Conservation (phyloP, 2,888 invertebrate species). For the Parnassius apollo region DNA sequence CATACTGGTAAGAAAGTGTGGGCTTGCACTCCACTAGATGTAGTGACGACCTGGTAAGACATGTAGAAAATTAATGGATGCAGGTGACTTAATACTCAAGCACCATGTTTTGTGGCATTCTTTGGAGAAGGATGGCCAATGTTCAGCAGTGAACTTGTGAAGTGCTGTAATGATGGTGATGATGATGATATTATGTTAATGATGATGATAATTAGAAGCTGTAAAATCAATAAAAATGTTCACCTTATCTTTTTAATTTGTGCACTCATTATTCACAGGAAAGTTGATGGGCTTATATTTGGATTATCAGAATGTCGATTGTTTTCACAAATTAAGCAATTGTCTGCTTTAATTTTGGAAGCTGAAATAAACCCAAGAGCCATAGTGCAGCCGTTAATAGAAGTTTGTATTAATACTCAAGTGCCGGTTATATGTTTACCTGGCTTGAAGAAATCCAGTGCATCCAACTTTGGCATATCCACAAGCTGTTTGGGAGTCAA, state of each 20-base stretch:
- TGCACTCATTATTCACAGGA: slow-evolving; percentile 47
- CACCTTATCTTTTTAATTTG: not conserved
- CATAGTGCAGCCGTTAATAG: slow-evolving; percentile 65
- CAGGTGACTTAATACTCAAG: no score
- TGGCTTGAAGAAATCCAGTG: slow-evolving; percentile 49
- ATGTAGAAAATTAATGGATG: no score
- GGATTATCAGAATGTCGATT: slow-evolving; percentile 61
- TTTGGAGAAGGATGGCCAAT: no score
- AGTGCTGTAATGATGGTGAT: no score
- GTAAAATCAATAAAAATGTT: no score
- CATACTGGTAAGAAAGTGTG: no score
- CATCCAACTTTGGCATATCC: slow-evolving; percentile 60
- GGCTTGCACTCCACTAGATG: no score
- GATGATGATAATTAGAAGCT: no score
- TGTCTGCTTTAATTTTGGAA: slow-evolving; percentile 66
- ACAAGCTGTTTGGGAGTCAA: slow-evolving; percentile 67
- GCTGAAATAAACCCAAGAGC: slow-evolving; percentile 59
- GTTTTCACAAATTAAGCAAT: slow-evolving; percentile 44
- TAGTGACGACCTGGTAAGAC: no score
- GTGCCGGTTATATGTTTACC: slow-evolving; percentile 64
- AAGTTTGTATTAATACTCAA: slow-evolving; percentile 47
- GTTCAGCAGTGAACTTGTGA: no score
- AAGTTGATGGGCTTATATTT: slow-evolving; percentile 60
- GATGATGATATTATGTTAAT: no score
- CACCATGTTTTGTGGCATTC: no score